Conservation (phyloP, 2,888 invertebrate species). For the Temnothorax rugatulus region DNA sequence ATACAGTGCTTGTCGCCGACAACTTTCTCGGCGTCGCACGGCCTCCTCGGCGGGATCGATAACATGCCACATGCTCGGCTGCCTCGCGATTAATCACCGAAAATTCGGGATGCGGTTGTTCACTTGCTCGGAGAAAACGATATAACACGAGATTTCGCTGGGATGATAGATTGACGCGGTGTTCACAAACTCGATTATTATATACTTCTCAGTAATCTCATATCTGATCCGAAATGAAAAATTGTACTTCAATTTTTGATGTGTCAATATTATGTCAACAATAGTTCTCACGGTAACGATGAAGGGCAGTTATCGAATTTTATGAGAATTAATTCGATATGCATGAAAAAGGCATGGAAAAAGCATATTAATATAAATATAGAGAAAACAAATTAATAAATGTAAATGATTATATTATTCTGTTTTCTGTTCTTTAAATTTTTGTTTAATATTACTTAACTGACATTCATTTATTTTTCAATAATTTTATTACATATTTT, state of each 20-base stretch:
- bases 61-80: background rate
- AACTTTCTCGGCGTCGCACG: background rate
- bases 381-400: background rate
- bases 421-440: background rate
- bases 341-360: background rate
- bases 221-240: conserved; percentile 14
- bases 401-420: background rate
- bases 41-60: background rate
- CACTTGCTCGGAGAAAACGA: conserved; percentile 7
- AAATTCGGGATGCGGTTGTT: background rate
- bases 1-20: conserved; percentile 3
- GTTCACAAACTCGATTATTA: background rate
- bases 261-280: background rate
- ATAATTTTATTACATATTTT: background rate
- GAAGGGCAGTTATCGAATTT: background rate
- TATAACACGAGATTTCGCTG: background rate
- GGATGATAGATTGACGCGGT: conserved; percentile 15
- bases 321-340: background rate
- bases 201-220: conserved; percentile 9
- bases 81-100: conserved; percentile 32
- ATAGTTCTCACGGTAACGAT: background rate
- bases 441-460: background rate
- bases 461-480: background rate
- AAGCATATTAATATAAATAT: background rate
- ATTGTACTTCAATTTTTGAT: conserved; percentile 12